These are phyloP conservation scores for Cygnus olor DNA, from an alignment of 2,797 vertebrate species.

Conservation along the genomic window DNA sequence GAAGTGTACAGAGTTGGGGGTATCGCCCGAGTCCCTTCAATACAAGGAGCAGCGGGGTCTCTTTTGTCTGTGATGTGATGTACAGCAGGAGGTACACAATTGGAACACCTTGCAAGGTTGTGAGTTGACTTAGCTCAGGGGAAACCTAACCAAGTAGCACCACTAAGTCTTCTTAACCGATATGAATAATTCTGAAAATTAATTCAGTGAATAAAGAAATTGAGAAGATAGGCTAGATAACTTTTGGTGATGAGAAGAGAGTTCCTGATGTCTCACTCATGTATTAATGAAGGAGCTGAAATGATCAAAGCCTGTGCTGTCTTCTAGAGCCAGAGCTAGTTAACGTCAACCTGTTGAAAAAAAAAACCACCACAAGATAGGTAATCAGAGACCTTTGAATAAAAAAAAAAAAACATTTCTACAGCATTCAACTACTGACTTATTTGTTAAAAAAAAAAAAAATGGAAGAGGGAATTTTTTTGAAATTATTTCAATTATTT, in stretches of 20 bases:
- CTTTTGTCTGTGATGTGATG: background rate
- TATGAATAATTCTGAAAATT: slow-evolving; percentile 63
- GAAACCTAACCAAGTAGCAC: slow-evolving; percentile 15
- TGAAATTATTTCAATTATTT: background rate
- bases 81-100: background rate
- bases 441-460: background rate
- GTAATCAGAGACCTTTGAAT: slow-evolving; percentile 36
- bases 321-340: slow-evolving; percentile 54
- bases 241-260: slow-evolving; percentile 58
- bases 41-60: background rate
- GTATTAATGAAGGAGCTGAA: slow-evolving; percentile 50
- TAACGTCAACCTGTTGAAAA: slow-evolving; percentile 40
- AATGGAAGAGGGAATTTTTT: background rate
- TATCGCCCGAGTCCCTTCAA: background rate
- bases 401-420: background rate
- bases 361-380: background rate
- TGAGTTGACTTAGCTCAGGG: slow-evolving; percentile 33
- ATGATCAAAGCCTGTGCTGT: slow-evolving; percentile 67
- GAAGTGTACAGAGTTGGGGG: background rate
- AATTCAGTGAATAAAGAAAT: slow-evolving; percentile 59
- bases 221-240: slow-evolving; percentile 44
- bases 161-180: slow-evolving; percentile 38
- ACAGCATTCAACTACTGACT: background rate
- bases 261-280: slow-evolving; percentile 60
- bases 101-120: slow-evolving; percentile 7